phyloP scores from a whole-genome alignment of 2,113 vertebrate genomes.

The Hippocampus abdominalis region DNA sequence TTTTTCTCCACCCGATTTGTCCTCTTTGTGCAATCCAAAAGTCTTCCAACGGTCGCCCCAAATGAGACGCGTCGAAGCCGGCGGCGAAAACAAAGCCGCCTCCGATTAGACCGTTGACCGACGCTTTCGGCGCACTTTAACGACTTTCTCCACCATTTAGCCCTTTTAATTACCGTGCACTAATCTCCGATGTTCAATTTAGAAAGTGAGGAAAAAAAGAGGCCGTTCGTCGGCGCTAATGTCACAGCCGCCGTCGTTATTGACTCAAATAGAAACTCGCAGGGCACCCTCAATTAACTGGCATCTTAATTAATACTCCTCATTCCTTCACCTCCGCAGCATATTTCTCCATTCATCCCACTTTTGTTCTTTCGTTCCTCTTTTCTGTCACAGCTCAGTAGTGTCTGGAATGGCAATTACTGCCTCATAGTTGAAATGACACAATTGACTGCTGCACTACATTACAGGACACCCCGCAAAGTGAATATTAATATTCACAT shows the following conservation, averaged over 20 bases:
- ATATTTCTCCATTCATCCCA: background rate
- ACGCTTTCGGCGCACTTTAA: slow-evolving; percentile 17
- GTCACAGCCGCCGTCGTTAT: background rate
- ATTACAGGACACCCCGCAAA: slow-evolving; percentile 14
- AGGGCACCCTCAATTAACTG: slow-evolving; percentile 20
- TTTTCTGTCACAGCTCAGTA: slow-evolving; percentile 11
- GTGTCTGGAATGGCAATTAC: slow-evolving; percentile 23
- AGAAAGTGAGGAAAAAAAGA: background rate
- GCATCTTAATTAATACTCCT: slow-evolving; percentile 8
- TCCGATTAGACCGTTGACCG: slow-evolving; percentile 44
- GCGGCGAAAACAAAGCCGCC: slow-evolving; percentile 42
- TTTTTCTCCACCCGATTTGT: background rate
- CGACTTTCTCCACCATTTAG: slow-evolving; percentile 5
- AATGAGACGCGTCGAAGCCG: slow-evolving; percentile 35
- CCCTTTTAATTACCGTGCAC: slow-evolving; percentile 3
- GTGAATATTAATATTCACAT: slow-evolving; percentile 27
- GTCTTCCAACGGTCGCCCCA: slow-evolving; percentile 6
- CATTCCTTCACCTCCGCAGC: background rate
- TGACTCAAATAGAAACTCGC: slow-evolving; percentile 16
- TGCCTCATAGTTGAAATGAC: slow-evolving; percentile 16
- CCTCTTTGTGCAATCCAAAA: slow-evolving; percentile 16
- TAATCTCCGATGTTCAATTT: slow-evolving; percentile 25
- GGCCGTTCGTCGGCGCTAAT: background rate
- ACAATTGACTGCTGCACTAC: slow-evolving; percentile 31
- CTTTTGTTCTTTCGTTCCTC: background rate